Conservation (phyloP, 2,113 vertebrate species). For the Lycocorax pyrrhopterus region DNA sequence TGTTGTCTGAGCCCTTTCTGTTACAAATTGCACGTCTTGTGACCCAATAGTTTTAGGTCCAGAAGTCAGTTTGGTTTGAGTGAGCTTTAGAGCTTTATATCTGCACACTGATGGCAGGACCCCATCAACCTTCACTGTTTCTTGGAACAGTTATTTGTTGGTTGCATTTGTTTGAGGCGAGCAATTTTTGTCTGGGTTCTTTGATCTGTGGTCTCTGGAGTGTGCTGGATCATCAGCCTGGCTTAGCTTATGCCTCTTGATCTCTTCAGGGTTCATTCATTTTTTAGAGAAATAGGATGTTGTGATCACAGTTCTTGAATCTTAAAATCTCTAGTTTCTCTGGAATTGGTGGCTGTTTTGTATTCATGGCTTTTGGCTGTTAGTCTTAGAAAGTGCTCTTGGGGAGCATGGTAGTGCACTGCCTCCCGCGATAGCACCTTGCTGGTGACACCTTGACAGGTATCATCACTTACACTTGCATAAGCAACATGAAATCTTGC, state of each 20-base stretch:
- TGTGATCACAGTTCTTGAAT: not conserved
- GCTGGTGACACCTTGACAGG: not conserved
- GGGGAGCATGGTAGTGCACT: not conserved
- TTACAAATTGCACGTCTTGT: not conserved
- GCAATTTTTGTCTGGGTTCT: not conserved
- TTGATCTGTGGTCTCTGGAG: not conserved
- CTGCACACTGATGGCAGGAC: not conserved
- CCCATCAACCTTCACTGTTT: not conserved
- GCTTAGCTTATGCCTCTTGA: not conserved
- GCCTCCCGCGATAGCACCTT: not conserved
- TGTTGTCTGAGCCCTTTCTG: not conserved
- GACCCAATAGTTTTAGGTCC: not conserved
- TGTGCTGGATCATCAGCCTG: not conserved
- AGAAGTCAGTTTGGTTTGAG: not conserved
- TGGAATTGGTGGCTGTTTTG: not conserved
- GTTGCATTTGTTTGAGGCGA: fast-evolving
- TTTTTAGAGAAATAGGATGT: not conserved
- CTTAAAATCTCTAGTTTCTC: not conserved
- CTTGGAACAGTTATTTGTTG: not conserved
- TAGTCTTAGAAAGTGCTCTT: not conserved
- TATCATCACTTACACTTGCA: fast-evolving
- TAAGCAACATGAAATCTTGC: not conserved
- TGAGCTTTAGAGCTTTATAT: not conserved
- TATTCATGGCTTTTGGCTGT: not conserved
- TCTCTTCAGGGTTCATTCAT: not conserved